Conservation (phyloP, 1,140 invertebrate genomes). For the Drosophila fuyamai region DNA sequence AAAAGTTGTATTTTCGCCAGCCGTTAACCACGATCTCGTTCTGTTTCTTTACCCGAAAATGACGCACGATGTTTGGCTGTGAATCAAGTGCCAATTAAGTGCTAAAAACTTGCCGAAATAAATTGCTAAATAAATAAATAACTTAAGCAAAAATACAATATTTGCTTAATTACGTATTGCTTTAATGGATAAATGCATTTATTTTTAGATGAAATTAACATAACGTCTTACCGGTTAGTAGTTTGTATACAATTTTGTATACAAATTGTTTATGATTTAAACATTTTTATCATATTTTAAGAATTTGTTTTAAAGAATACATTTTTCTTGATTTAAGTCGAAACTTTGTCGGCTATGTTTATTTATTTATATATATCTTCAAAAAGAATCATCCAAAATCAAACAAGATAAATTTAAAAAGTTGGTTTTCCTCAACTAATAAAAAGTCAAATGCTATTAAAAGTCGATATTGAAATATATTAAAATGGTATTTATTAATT, state of each 20-base stretch:
- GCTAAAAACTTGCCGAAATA: conserved; percentile 46
- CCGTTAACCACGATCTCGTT: conserved; percentile 26
- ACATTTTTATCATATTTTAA: too few species aligned
- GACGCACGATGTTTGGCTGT: conserved; percentile 48
- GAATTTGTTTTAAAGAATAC: too few species aligned
- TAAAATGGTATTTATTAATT: too few species aligned
- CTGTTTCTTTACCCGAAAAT: conserved; percentile 25
- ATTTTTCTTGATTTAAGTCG: too few species aligned
- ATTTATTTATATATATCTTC: too few species aligned
- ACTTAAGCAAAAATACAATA: conserved; percentile 9
- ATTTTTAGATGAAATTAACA: conserved; percentile 32
- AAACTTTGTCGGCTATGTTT: too few species aligned
- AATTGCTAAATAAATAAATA: conserved; percentile 8
- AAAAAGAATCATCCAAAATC: too few species aligned
- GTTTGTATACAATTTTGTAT: neutral
- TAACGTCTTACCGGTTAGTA: conserved; percentile 6
- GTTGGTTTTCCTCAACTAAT: too few species aligned
- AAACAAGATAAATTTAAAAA: too few species aligned
- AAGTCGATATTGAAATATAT: too few species aligned
- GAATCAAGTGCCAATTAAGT: conserved; percentile 39
- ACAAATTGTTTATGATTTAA: too few species aligned
- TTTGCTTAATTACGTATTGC: conserved; percentile 9
- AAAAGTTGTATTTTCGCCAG: conserved; percentile 17
- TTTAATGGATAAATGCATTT: conserved; percentile 9
- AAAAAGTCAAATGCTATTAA: too few species aligned